Base-by-base conservation (phyloP, 2,888 invertebrate species). In the Chymomyza fuscimana region DNA sequence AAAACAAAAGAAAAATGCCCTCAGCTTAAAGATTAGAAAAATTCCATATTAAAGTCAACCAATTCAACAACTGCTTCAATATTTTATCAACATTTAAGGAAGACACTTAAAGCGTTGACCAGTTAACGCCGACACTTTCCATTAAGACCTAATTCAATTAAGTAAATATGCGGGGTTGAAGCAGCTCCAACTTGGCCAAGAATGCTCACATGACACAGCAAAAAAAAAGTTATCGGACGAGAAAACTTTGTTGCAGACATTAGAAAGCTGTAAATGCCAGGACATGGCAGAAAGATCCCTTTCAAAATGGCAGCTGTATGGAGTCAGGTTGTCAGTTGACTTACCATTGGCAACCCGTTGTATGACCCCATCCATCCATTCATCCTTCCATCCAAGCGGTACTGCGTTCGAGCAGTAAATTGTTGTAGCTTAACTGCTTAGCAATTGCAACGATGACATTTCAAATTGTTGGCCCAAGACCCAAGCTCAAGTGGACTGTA, bases 371-470 rank as follows among this genome's bases (percentile, higher is more conserved):
- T 63, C 25, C 69, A 64, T 73, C 32, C 52, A 54, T 77, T 51
- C 25, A 52, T 15, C 61, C 52, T 22, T 60, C 61, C 63, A 70
- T 73, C 32, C 52, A 54, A 54, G 10, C 62, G 25, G 10, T 1
- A 10, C 19, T 16, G 10, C 40, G 40, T 12, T 46, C 40, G 40
- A 12, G 6, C 40, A 25, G 22, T 19, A 61, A 46, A 46, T 32
- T 46, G 58, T 32, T 15, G n/a, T 4, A 54, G 63, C 60, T 46
- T n/a, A 50, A 7, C 10, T 22, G 15, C 15, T 10, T 36, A 25
- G 19, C 73, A 65, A 69, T 63, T 69, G 69, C 69, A 70, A 52
- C 56, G 67, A 65, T 65, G 64, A 70, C 64, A 77, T 62, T 63
- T 79, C 67, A 51, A 73, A 63, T 70, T 36, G 46, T 65, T 62